Evolutionary conservation across 2,797 vertebrate genomes (phyloP), one percentile per base, ranked within the genome.

Genomic region (Catamblyrhynchus diadema): DNA sequence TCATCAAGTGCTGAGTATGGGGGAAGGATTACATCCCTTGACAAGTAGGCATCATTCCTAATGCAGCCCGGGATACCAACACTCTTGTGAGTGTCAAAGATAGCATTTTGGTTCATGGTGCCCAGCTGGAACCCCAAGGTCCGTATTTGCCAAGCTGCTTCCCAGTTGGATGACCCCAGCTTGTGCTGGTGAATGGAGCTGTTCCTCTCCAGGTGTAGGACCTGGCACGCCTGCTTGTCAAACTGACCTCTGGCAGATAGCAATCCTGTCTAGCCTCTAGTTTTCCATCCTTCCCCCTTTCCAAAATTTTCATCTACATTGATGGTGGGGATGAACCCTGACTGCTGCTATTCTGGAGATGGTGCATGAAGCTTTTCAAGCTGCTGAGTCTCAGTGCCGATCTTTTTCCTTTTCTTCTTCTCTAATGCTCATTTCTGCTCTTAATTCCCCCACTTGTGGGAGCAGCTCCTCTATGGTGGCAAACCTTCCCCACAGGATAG

Each of bases 261-360:
- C 2, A 41, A 37, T 57, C 6, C 6, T 53, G 20, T 44, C 9
- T 7, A 39, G 28, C 57, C 24, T 39, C 19, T 41, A 74, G 25
- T 9, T 74, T 87, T 90, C 7, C 17, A 39, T 69, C 24, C 51
- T 44, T 53, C 18, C 6, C 2, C 6, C 30, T 87, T 44, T 35
- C 19, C 32, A 47, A 44, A 82, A 51, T 37, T 71, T 82, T 62
- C 12, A 28, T 53, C 45, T 66, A 12, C 27, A 3, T 5, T 71
- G 8, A 10, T 23, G 10, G 7, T 66, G 12, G 15, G 16, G 4
- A 14, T 0, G 3, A 47, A 39, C 3, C 12, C 9, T 66, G 30
- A 13, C 35, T 64, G 7, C 24, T 82, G 54, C 5, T 73, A 2
- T 35, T 78, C 33, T 75, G 18, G 37, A 50, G 53, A 54, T 35